These are phyloP conservation scores for Drosophila nigritarsus DNA, from an alignment of 2,888 invertebrate genomes.

Conservation along the genomic window DNA sequence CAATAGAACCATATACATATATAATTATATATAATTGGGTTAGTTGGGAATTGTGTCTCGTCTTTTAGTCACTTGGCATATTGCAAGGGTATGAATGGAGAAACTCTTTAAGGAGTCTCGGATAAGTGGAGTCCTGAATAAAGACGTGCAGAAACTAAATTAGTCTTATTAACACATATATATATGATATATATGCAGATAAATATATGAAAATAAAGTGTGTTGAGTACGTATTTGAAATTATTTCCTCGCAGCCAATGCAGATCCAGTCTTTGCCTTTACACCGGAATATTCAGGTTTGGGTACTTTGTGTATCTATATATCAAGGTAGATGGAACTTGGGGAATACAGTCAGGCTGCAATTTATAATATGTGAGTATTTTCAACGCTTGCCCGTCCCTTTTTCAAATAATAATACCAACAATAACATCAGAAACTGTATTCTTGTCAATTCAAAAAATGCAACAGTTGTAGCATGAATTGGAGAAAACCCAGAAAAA, in stretches of 20 bases:
- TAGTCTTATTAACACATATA: no score
- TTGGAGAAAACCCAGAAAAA: constrained; percentile 23
- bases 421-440: constrained; percentile 28
- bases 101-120: constrained; percentile 66
- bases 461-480: no score
- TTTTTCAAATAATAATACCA: constrained; percentile 15
- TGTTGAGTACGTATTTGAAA: no score
- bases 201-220: no score
- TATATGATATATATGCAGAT: no score
- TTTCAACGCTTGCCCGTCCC: constrained; percentile 7
- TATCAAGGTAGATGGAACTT: not conserved
- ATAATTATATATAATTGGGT: not conserved
- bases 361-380: constrained; percentile 38
- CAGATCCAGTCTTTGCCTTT: no score
- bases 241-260: no score
- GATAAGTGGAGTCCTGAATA: constrained; percentile 40
- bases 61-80: constrained; percentile 71
- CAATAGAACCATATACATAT: constrained; percentile 18
- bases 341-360: constrained; percentile 1
- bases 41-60: not conserved
- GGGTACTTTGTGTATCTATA: no score
- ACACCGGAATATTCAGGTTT: no score
- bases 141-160: no score
- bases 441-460: constrained; percentile 44
- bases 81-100: constrained; percentile 63